Conservation (phyloP, 1,140 invertebrate genomes). For the Drosophila guanche region DNA sequence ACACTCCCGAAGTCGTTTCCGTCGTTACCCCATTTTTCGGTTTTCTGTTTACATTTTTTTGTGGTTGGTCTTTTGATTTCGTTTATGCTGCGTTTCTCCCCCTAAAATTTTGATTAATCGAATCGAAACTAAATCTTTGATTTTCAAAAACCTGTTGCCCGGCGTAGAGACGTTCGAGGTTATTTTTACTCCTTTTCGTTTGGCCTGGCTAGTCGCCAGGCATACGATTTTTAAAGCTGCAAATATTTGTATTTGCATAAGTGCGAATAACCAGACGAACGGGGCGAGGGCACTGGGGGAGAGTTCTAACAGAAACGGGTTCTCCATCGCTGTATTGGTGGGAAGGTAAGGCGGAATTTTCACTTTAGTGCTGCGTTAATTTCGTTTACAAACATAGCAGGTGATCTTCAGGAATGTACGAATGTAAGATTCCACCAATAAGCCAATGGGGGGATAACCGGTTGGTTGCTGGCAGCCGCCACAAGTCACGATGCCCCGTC, state of each 20-base stretch:
- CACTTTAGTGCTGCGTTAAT: conserved; percentile 73
- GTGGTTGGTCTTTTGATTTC: conserved; percentile 22
- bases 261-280: background rate
- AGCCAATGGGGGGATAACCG: conserved; percentile 38
- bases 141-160: conserved; percentile 15
- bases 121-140: conserved; percentile 3
- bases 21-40: conserved; percentile 13
- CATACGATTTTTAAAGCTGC: conserved; percentile 15
- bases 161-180: conserved; percentile 6
- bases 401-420: conserved; percentile 53
- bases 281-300: too few species aligned
- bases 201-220: conserved; percentile 1
- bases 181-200: conserved; percentile 25
- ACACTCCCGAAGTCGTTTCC: background rate
- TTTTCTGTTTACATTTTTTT: conserved; percentile 35
- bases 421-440: conserved; percentile 5
- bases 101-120: conserved; percentile 44
- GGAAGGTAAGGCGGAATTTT: conserved; percentile 41
- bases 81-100: conserved; percentile 47
- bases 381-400: conserved; percentile 64
- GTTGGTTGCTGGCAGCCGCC: conserved; percentile 55
- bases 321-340: conserved; percentile 8
- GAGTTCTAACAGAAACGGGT: conserved; percentile 27
- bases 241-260: conserved; percentile 31
- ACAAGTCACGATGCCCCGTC: conserved; percentile 47